A percentile compares a stretch with the other conserved stretches of the same genome.
Conservation (phyloP, 1,140 invertebrate genomes). For the Bombus haemorrhoidalis region DNA sequence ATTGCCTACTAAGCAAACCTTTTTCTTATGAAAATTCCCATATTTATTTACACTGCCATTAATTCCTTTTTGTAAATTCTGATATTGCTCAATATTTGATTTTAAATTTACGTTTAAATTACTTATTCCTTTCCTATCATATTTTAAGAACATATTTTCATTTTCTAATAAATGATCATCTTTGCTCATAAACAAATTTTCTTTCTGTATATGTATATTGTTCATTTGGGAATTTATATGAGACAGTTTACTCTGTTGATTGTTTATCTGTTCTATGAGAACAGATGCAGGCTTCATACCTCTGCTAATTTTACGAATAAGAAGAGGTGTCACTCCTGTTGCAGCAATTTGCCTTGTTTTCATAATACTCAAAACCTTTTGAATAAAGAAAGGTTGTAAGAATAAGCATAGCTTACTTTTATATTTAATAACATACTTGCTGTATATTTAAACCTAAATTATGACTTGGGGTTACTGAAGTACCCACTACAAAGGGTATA, state of each 20-base stretch:
- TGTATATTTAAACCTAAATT: slow-evolving; percentile 85
- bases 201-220: neutral
- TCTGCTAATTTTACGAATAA: slow-evolving; percentile 75
- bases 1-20: neutral
- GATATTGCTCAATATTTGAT: slow-evolving; percentile 3
- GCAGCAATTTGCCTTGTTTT: slow-evolving; percentile 79
- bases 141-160: neutral
- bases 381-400: neutral
- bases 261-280: slow-evolving; percentile 63
- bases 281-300: slow-evolving; percentile 70
- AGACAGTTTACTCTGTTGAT: slow-evolving; percentile 21
- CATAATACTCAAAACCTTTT: slow-evolving; percentile 81
- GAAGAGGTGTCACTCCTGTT: slow-evolving; percentile 57
- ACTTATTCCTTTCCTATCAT: neutral
- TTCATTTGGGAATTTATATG: neutral
- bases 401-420: neutral
- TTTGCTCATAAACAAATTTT: slow-evolving; percentile 1
- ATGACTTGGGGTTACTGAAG: slow-evolving; percentile 82
- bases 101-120: slow-evolving; percentile 14
- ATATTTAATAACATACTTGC: slow-evolving; percentile 71
- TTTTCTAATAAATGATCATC: slow-evolving; percentile 8
- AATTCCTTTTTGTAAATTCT: neutral
- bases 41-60: neutral
- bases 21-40: neutral
- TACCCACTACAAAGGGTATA: slow-evolving; percentile 84